Conservation (phyloP, 2,113 vertebrate species). For the Hylia prasina region DNA sequence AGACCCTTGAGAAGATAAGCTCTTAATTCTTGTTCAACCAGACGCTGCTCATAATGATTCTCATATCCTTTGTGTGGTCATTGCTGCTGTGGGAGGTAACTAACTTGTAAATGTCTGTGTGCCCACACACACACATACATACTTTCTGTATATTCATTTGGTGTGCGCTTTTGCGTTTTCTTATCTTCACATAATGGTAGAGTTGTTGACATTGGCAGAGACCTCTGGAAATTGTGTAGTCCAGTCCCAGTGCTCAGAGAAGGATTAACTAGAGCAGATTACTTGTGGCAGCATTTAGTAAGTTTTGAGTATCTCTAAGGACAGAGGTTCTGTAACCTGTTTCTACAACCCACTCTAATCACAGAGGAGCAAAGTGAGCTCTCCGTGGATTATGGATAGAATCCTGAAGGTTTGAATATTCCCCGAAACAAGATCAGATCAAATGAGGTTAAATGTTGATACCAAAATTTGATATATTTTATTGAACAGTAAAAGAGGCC, state of each 20-base stretch:
- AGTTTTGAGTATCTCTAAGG: background rate
- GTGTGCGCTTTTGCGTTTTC: background rate
- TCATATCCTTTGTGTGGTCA: background rate
- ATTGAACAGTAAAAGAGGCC: background rate
- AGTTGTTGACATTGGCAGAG: background rate
- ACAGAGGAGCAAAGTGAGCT: background rate
- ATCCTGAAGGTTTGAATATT: background rate
- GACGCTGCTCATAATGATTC: background rate
- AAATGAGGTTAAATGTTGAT: background rate
- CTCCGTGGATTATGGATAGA: background rate
- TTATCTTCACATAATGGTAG: background rate
- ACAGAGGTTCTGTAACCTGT: background rate
- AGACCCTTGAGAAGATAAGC: background rate
- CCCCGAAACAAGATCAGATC: background rate
- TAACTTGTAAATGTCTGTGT: background rate
- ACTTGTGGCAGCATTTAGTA: background rate
- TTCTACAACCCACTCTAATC: background rate
- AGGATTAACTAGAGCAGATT: background rate
- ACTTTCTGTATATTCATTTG: background rate
- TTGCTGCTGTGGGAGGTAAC: background rate
- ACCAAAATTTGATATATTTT: background rate
- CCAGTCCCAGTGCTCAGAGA: background rate
- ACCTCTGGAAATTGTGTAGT: background rate
- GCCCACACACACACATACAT: accelerated
- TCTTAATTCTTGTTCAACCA: background rate